Base-by-base conservation (phyloP, 2,113 vertebrate genomes). In the Macquaria ambigua region DNA sequence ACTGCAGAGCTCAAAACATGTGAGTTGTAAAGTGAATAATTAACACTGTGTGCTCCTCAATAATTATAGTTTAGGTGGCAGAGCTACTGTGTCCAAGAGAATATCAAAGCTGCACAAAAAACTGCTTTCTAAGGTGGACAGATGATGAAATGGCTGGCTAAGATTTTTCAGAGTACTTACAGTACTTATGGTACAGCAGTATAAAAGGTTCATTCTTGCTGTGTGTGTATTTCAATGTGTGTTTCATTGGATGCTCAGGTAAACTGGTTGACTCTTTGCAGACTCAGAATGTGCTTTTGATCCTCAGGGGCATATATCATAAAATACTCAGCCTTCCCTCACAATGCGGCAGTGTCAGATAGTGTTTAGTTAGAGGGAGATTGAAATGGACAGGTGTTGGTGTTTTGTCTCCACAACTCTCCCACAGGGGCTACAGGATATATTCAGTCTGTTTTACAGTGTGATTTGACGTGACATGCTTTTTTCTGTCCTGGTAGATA, bases 341-440 rank as follows among this genome's bases (percentile, higher is more conserved):
- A 70, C 71, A 70, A 66, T 66, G 46, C 6, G 2, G 50, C 15
- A 31, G 18, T 56, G 76, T 76, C 64, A 55, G 52, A 37, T 12
- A 59, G 25, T 12, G 41, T 88, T 85, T 64, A 64, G 37, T 77
- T 63, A 18, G 48, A 77, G 18, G 9, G 34, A 77, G 37, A 83
- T 52, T 64, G n/a, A 74, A 78, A 70, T 28, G 37, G 68, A 78
- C 77, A 81, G 46, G 31, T 81, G 73, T 70, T 83, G 23, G 62
- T 79, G 82, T 79, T 85, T 78, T 82, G 34, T 73, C 18, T 68
- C 68, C 75, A 3, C 16, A 21, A 67, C 53, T 67, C 48, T 52
- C 37, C 67, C 81, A 37, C 23, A 43, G 43, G 53, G 74, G 5
- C 28, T 31, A 77, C 69, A 50, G 43, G 59, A 69, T 56, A 52